Evolutionary conservation across 35 echinoderm and acorn worm genomes (phyloP).

Genomic region (Apostichopus japonicus): DNA sequence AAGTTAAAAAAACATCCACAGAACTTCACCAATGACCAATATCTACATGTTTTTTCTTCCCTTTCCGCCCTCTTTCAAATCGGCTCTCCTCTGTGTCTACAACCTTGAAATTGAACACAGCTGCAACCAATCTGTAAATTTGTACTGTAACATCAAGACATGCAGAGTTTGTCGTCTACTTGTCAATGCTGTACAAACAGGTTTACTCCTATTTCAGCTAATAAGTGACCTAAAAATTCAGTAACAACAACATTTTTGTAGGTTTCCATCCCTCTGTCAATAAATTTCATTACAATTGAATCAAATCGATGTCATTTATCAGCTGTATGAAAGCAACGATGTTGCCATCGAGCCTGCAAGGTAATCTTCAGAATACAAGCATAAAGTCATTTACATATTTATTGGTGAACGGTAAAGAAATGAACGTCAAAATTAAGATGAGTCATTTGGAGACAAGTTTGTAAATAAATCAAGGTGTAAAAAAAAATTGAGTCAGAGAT

Average conservation of each 20-base stretch:
- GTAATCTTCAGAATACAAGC: not conserved
- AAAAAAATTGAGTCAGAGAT: constrained; percentile 45
- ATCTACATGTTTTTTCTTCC: too few relatives aligned
- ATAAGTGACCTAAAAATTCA: constrained; percentile 19
- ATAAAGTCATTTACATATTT: constrained; percentile 47
- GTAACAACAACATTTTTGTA: constrained; percentile 4
- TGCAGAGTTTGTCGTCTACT: not conserved
- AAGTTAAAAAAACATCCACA: too few relatives aligned
- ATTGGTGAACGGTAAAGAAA: constrained; percentile 28
- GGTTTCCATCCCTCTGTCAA: constrained; percentile 21
- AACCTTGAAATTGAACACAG: too few relatives aligned
- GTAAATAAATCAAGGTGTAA: not conserved
- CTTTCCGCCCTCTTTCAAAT: too few relatives aligned
- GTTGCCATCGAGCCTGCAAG: not conserved
- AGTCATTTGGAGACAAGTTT: not conserved
- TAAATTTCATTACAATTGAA: constrained; percentile 21
- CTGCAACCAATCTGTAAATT: too few relatives aligned
- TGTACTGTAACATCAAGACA: not conserved
- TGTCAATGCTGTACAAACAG: constrained; percentile 17
- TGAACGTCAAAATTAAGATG: constrained; percentile 21
- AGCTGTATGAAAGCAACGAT: not conserved
- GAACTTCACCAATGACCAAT: too few relatives aligned
- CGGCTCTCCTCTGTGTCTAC: too few relatives aligned
- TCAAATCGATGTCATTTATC: constrained; percentile 1
- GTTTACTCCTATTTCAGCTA: not conserved